Evolutionary conservation across 1,140 invertebrate genomes (phyloP).

Genomic region (Diachasmimorpha longicaudata): DNA sequence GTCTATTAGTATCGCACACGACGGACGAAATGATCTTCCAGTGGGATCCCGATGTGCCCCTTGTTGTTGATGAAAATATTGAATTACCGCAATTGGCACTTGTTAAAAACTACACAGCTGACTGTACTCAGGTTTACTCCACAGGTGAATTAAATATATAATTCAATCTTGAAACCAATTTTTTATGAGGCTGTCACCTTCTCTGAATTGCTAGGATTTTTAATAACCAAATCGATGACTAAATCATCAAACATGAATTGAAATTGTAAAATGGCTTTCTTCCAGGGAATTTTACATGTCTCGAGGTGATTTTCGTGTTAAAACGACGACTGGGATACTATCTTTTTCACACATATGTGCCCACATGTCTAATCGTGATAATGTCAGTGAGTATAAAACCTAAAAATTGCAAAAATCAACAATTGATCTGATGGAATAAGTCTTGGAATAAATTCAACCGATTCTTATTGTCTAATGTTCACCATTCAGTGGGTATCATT

Average conservation of each 20-base stretch:
- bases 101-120: constrained; percentile 83
- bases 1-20: constrained; percentile 80
- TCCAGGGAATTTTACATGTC: constrained; percentile 85
- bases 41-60: constrained; percentile 85
- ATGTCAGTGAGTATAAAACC: constrained; percentile 74
- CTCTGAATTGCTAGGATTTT: too few species aligned
- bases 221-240: too few species aligned
- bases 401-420: too few species aligned
- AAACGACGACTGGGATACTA: constrained; percentile 86
- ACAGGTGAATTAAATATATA: constrained; percentile 71
- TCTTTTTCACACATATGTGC: constrained; percentile 87
- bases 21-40: constrained; percentile 90
- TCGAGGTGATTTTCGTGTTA: constrained; percentile 85
- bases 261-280: not conserved
- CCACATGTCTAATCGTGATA: constrained; percentile 86
- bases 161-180: too few species aligned
- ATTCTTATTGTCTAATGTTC: not conserved
- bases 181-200: too few species aligned
- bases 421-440: too few species aligned
- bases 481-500: constrained; percentile 83
- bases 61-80: constrained; percentile 90
- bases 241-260: not conserved
- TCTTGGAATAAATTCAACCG: too few species aligned
- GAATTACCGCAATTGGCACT: constrained; percentile 85
- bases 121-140: constrained; percentile 87